These are phyloP conservation scores for Cataglyphis livida DNA, from an alignment of 2,888 invertebrate species.

Conservation along the genomic window DNA sequence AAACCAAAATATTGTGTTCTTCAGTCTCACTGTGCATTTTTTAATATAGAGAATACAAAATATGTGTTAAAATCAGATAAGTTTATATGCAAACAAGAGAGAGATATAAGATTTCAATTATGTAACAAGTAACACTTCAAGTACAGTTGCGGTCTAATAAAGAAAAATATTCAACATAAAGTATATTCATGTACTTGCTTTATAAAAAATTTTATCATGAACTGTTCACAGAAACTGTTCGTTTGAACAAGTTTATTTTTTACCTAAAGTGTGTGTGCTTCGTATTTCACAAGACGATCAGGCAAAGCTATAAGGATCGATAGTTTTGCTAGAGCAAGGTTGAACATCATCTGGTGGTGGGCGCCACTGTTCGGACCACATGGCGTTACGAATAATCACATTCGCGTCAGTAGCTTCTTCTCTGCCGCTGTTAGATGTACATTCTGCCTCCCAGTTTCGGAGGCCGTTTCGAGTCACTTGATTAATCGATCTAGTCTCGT, in stretches of 20 bases:
- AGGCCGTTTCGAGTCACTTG: constrained; percentile 81
- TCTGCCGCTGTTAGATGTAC: constrained; percentile 72
- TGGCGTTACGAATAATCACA: constrained; percentile 77
- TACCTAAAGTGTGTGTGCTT: constrained; percentile 47
- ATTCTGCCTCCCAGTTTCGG: constrained; percentile 80
- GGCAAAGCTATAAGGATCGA: constrained; percentile 83
- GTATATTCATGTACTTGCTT: constrained; percentile 33
- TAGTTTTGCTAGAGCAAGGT: constrained; percentile 84
- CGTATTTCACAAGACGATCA: constrained; percentile 70
- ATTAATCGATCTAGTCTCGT: constrained; percentile 66
- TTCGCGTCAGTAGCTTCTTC: constrained; percentile 75
- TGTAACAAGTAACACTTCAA: constrained; percentile 10
- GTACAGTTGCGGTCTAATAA: constrained; percentile 4
- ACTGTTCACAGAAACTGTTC: constrained; percentile 65
- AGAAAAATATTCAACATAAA: constrained; percentile 20
- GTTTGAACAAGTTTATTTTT: constrained; percentile 53
- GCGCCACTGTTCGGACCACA: constrained; percentile 82
- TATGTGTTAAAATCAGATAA: constrained; percentile 14
- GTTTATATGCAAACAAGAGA: constrained; percentile 5
- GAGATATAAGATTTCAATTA: constrained; percentile 23
- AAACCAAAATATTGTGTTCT: constrained; percentile 43
- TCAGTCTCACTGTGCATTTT: constrained; percentile 58
- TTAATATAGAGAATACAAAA: constrained; percentile 42
- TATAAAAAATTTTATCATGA: constrained; percentile 39
- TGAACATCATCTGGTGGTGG: constrained; percentile 83